A percentile compares a stretch with the other conserved stretches of the same genome.
Evolutionary conservation across 2,113 vertebrate species (phyloP).

Genomic region (Entelurus aequoreus): DNA sequence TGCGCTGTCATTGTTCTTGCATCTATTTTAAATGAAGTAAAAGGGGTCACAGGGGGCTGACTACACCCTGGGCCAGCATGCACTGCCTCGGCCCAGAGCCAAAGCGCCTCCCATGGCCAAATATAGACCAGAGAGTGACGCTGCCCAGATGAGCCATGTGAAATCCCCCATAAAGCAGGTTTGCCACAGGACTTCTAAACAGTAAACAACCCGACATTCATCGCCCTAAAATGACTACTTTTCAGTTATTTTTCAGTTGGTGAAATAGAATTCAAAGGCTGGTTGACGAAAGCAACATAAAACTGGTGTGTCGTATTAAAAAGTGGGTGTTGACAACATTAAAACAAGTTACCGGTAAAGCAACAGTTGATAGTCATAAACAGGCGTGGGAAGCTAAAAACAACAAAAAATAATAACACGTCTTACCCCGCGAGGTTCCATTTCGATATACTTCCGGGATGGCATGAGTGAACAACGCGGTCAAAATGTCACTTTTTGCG

Average conservation of each 20-base stretch:
- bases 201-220: conserved; percentile 5
- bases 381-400: conserved; percentile 12
- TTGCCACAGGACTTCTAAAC: conserved; percentile 48
- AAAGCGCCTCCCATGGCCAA: conserved; percentile 69
- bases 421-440: conserved; percentile 67
- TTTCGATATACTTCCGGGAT: conserved; percentile 53
- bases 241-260: background rate
- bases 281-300: background rate
- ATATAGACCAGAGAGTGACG: conserved; percentile 70
- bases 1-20: conserved; percentile 24
- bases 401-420: background rate
- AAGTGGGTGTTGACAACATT: background rate
- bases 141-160: conserved; percentile 63
- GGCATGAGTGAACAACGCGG: conserved; percentile 49
- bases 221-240: no score
- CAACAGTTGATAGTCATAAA: conserved; percentile 10
- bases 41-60: conserved; percentile 34
- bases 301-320: background rate
- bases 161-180: conserved; percentile 64
- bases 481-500: conserved; percentile 23
- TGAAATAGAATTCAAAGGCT: background rate
- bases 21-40: conserved; percentile 19
- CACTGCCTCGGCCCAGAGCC: conserved; percentile 40
- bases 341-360: background rate
- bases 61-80: conserved; percentile 56